Base-by-base conservation (phyloP, 2,888 invertebrate genomes). In the Synergus gifuensis region DNA sequence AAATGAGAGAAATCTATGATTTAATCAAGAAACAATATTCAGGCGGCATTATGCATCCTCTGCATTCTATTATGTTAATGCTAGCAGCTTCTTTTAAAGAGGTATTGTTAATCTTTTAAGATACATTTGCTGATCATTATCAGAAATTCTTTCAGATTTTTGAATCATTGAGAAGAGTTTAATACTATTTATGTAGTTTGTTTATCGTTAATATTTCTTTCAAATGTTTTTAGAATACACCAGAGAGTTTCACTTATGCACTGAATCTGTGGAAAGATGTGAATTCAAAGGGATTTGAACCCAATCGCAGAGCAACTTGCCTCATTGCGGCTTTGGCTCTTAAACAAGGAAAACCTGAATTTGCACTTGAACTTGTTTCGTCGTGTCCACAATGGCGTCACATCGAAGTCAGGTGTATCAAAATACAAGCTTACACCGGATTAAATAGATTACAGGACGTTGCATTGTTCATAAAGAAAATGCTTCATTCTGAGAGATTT, bases 21-120 rank as follows among this genome's bases (percentile, higher is more conserved):
- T 90, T 90, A 0, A 93, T 96, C 2, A 94, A 94, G 88, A 89
- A 93, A 0, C 94, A 94, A 88, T 95, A 95, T 89, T 88, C 95
- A 2, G 94, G 94, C 82, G 95, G 95, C 88, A 92, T 93, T 0
- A 95, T 94, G 86, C 96, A 93, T 91, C 96, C 96, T 0, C 94
- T 94, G 89, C 95, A 96, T 91, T 93, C 94, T 69, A 92, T 95
- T 5, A 94, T 95, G n/a, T 88, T 97, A 54, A 93, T 94, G 5
- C 89, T 95, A 84, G 97, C 95, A 62, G 94, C 96, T 36, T 96
- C 96, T 89, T 96, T 96, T 87, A 96, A 96, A 93, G 91, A 96
- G 93, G 97, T 96, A 92, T 93, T 36, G 22, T 62, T 78, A 36
- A n/a, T 67, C 2, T 36, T 16, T 16, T 73, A 77, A 14, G 49